Conservation (phyloP, 2,888 invertebrate genomes). For the Clanis bilineata region DNA sequence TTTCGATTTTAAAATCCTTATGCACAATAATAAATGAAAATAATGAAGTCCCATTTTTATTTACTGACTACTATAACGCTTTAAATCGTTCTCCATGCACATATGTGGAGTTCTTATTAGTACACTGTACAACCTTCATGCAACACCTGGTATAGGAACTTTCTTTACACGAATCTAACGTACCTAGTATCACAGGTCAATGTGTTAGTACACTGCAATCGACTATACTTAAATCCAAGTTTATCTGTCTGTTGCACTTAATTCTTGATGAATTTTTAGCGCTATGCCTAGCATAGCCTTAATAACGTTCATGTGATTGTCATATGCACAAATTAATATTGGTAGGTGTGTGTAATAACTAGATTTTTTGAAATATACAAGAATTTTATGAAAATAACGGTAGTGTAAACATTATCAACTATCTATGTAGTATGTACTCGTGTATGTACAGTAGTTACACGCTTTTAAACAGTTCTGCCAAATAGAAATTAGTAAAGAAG, state of each 20-base stretch:
- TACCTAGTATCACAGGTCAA: background rate
- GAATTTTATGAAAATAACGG: background rate
- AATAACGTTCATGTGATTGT: background rate
- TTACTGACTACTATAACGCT: too few relatives aligned
- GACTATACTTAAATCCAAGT: background rate
- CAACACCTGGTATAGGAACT: too few relatives aligned
- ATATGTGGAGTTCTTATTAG: too few relatives aligned
- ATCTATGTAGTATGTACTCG: background rate
- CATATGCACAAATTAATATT: conserved; percentile 4
- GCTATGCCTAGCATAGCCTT: conserved; percentile 11
- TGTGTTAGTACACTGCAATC: background rate
- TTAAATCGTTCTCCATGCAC: too few relatives aligned
- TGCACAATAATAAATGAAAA: too few relatives aligned
- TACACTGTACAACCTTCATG: too few relatives aligned
- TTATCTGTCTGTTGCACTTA: conserved; percentile 4
- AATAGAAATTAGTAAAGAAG: conserved; percentile 4
- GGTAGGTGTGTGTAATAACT: background rate
- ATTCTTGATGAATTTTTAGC: background rate
- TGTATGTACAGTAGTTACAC: background rate
- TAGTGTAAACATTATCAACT: background rate
- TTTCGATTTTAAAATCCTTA: too few relatives aligned
- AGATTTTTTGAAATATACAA: conserved; percentile 1
- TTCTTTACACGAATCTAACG: background rate
- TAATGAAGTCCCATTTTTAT: too few relatives aligned
- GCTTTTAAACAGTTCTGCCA: conserved; percentile 10